Evolutionary conservation across 2,888 invertebrate species (phyloP).

Genomic region (Oxycera nigricornis): DNA sequence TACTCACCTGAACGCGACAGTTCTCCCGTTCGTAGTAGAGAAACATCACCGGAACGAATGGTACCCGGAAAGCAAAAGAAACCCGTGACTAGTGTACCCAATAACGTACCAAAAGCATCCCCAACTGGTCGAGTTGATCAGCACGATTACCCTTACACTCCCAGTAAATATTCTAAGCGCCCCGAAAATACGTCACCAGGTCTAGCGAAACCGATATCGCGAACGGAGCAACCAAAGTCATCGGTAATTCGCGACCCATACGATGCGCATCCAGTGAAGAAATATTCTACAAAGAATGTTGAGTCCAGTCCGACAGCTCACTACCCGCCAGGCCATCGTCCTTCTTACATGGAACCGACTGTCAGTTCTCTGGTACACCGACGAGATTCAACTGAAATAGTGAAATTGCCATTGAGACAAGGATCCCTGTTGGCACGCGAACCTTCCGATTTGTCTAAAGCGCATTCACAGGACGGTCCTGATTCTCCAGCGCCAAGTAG

Average conservation of each 20-base stretch:
- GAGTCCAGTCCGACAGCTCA: not conserved
- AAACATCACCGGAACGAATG: conserved; percentile 44
- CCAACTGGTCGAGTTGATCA: not conserved
- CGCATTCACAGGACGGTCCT: conserved; percentile 1
- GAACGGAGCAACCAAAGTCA: not conserved
- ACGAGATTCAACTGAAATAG: conserved; percentile 57
- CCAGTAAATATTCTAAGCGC: not conserved
- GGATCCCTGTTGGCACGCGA: conserved; percentile 41
- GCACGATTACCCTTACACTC: not conserved
- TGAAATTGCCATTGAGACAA: not conserved
- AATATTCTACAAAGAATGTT: not conserved
- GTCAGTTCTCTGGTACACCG: conserved; percentile 60
- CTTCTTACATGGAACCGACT: conserved; percentile 62
- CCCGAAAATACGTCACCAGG: not conserved
- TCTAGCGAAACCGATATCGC: not conserved
- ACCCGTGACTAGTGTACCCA: not conserved
- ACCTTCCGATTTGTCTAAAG: conserved; percentile 52
- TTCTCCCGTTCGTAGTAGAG: conserved; percentile 8
- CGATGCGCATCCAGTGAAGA: not conserved
- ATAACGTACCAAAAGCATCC: not conserved
- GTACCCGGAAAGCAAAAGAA: conserved; percentile 9
- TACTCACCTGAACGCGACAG: conserved; percentile 43
- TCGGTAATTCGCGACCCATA: conserved; percentile 53
- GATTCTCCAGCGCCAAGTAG: conserved; percentile 40
- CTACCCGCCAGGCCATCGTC: conserved; percentile 50